Conservation (phyloP, 2,113 vertebrate species). For the Aramus guarauna region DNA sequence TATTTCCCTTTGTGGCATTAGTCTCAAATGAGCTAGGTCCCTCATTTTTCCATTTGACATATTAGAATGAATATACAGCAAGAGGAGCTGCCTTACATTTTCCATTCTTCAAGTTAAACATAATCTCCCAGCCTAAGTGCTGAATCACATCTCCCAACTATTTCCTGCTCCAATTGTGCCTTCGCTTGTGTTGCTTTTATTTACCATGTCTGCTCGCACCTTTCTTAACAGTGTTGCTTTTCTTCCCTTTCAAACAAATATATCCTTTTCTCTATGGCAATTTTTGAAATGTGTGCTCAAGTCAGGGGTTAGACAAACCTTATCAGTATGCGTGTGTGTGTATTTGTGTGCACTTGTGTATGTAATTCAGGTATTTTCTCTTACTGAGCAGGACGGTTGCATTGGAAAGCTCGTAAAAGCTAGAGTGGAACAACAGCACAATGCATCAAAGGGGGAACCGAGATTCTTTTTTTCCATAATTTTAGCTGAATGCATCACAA, state of each 20-base stretch:
- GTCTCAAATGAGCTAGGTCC: background rate
- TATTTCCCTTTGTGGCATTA: background rate
- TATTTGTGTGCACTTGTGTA: background rate
- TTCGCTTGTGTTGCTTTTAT: slow-evolving; percentile 41
- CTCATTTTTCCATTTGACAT: background rate
- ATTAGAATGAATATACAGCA: background rate
- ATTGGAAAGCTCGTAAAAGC: slow-evolving; percentile 1
- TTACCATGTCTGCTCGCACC: background rate
- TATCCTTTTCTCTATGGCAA: slow-evolving; percentile 31
- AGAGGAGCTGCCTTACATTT: background rate
- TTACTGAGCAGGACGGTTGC: slow-evolving; percentile 3
- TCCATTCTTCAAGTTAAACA: background rate
- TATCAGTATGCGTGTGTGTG: background rate
- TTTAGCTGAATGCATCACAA: slow-evolving; percentile 59
- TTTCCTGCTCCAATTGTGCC: slow-evolving; percentile 7
- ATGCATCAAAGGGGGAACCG: background rate
- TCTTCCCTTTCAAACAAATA: slow-evolving; percentile 37
- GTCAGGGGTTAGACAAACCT: slow-evolving; percentile 56
- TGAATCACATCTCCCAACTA: slow-evolving; percentile 29
- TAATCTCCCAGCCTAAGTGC: slow-evolving; percentile 11
- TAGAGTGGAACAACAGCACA: slow-evolving; percentile 29
- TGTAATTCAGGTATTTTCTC: slow-evolving; percentile 63
- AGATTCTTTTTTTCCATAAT: slow-evolving; percentile 44
- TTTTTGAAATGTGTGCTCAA: slow-evolving; percentile 48
- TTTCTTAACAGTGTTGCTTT: slow-evolving; percentile 25